phyloP scores from a whole-genome alignment of 2,113 vertebrate genomes.

The Nibea coibor region DNA sequence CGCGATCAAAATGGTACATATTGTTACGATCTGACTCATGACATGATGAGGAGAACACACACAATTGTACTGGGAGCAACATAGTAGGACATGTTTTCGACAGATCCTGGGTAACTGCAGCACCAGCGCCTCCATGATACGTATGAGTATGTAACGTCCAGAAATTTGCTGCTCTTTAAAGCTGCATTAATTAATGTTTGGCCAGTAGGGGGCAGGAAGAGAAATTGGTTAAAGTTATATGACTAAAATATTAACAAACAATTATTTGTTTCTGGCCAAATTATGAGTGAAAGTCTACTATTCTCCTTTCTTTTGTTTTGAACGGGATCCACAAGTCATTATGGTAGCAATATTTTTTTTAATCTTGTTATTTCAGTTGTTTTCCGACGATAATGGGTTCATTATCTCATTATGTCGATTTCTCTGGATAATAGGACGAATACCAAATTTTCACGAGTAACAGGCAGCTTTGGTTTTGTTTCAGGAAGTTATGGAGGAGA shows the following conservation, averaged over 20 bases:
- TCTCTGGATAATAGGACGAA: not conserved
- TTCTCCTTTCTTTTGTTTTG: not conserved
- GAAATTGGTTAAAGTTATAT: not conserved
- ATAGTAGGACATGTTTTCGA: not conserved
- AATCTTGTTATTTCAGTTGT: not conserved
- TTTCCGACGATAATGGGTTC: constrained; percentile 1
- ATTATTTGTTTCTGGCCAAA: not conserved
- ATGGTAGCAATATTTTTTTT: not conserved
- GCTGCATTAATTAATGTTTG: constrained; percentile 8
- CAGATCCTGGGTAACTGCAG: not conserved
- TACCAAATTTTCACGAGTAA: not conserved
- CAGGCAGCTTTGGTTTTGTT: not conserved
- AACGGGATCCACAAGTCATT: not conserved
- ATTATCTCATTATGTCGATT: not conserved
- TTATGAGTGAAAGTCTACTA: not conserved
- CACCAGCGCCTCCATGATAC: not conserved
- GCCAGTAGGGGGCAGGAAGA: not conserved
- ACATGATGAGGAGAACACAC: too few relatives aligned
- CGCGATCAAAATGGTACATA: not conserved
- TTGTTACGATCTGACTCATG: too few relatives aligned
- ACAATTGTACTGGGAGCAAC: too few relatives aligned
- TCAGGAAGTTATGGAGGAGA: not conserved
- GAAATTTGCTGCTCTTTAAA: constrained; percentile 32
- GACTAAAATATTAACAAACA: not conserved
- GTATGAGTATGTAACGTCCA: not conserved